A percentile compares a stretch with the other conserved stretches of the same genome.
phyloP scores from a whole-genome alignment of 2,888 invertebrate genomes.

The Drosophila borborema region DNA sequence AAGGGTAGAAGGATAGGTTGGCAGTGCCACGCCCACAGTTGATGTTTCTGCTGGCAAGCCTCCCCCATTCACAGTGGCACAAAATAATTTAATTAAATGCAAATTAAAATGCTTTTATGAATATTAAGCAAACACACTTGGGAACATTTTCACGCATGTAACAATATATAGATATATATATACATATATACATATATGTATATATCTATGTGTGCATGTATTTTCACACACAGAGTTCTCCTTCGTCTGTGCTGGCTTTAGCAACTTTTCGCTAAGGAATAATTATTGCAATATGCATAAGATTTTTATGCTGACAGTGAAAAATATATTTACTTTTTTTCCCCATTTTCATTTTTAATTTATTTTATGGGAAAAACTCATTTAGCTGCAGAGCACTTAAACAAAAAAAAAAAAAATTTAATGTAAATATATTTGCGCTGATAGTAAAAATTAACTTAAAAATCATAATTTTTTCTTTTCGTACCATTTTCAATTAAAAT shows the following conservation, averaged over 20 bases:
- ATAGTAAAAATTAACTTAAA: constrained; percentile 10
- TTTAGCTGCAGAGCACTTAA: constrained; percentile 23
- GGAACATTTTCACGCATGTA: constrained; percentile 24
- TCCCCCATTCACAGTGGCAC: constrained; percentile 16
- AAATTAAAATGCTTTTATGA: constrained; percentile 82
- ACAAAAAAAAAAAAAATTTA: constrained; percentile 5
- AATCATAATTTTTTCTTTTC: background rate
- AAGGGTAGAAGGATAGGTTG: background rate
- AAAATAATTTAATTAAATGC: constrained; percentile 79
- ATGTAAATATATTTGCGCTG: constrained; percentile 12
- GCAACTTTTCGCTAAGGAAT: constrained; percentile 22
- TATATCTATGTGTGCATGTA: background rate
- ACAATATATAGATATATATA: background rate
- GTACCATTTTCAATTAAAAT: background rate
- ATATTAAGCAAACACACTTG: constrained; percentile 63
- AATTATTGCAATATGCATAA: constrained; percentile 56
- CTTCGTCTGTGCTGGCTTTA: background rate
- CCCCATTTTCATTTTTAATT: background rate
- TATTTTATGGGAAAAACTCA: constrained; percentile 27
- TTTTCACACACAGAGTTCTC: background rate
- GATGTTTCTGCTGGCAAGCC: constrained; percentile 12
- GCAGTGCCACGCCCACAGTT: constrained; percentile 26
- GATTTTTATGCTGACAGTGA: constrained; percentile 25
- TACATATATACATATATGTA: background rate
- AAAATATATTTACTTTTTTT: background rate